Percentiles rank a stretch among this genome's conserved stretches.
Conservation (phyloP, 2,113 vertebrate species). For the Tympanuchus pallidicinctus region DNA sequence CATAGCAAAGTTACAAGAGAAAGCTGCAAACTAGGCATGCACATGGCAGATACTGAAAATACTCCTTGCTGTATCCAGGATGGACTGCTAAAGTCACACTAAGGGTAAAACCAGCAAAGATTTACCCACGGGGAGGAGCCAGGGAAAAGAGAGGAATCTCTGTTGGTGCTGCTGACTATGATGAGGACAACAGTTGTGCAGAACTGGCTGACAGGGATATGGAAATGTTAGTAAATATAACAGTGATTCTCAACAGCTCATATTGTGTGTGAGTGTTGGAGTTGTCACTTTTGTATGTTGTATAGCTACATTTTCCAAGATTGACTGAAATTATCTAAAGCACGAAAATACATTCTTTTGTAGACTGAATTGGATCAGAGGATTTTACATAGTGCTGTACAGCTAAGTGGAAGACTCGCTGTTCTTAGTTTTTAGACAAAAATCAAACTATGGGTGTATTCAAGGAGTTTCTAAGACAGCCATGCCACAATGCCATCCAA, state of each 20-base stretch:
- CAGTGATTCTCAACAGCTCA: constrained; percentile 78
- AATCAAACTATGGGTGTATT: not conserved
- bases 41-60: not conserved
- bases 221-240: constrained; percentile 79
- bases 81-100: not conserved
- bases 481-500: not conserved
- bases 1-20: not conserved
- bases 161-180: constrained; percentile 73
- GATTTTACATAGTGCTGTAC: constrained; percentile 8
- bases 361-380: constrained; percentile 54
- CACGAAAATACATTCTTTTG: constrained; percentile 75
- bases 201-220: constrained; percentile 76
- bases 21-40: not conserved
- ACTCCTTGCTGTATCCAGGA: not conserved
- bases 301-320: constrained; percentile 76
- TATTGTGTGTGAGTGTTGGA: constrained; percentile 75
- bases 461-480: not conserved
- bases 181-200: constrained; percentile 75
- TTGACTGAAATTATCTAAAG: constrained; percentile 78
- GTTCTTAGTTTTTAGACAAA: not conserved
- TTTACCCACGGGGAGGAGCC: constrained; percentile 4
- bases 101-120: constrained; percentile 32
- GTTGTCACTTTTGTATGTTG: constrained; percentile 75
- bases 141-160: constrained; percentile 56
- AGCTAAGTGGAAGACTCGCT: constrained; percentile 9